Evolutionary conservation across 92 coral and sea anemone genomes (phyloP).

Genomic region (Porites cylindrica): DNA sequence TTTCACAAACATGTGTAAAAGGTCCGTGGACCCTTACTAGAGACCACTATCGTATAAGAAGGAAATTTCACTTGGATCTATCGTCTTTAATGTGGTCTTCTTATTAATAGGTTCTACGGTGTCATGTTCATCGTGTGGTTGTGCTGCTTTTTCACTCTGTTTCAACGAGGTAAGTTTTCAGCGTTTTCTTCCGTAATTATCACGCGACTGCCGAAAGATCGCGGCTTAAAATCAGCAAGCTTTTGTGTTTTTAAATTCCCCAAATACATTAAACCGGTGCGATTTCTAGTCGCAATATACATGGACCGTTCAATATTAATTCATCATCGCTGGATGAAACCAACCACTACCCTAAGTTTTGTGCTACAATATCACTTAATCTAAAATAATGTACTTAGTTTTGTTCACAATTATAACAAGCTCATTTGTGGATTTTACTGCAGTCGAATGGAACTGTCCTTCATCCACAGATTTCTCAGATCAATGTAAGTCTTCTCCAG

Average conservation of each 20-base stretch:
- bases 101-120: slow-evolving; percentile 53
- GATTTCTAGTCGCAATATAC: slow-evolving; percentile 8
- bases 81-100: slow-evolving; percentile 10
- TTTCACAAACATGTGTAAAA: slow-evolving; percentile 88
- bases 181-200: slow-evolving; percentile 24
- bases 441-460: slow-evolving; percentile 11
- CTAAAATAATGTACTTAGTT: neutral
- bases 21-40: slow-evolving; percentile 39
- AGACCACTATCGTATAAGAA: neutral
- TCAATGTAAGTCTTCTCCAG: slow-evolving; percentile 19
- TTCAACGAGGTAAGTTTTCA: slow-evolving; percentile 74
- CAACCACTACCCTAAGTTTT: neutral
- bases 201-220: slow-evolving; percentile 19
- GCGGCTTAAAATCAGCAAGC: neutral
- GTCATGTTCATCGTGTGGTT: slow-evolving; percentile 69
- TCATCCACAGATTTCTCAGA: neutral
- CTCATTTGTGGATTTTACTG: slow-evolving; percentile 1
- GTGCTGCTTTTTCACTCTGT: slow-evolving; percentile 55
- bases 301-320: slow-evolving; percentile 1
- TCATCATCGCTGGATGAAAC: neutral
- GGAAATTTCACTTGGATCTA: neutral
- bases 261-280: slow-evolving; percentile 27
- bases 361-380: slow-evolving; percentile 5
- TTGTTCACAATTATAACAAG: slow-evolving; percentile 14
- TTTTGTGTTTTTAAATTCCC: neutral